Conservation (phyloP, 2,888 invertebrate species). For the Drosophila birchii region DNA sequence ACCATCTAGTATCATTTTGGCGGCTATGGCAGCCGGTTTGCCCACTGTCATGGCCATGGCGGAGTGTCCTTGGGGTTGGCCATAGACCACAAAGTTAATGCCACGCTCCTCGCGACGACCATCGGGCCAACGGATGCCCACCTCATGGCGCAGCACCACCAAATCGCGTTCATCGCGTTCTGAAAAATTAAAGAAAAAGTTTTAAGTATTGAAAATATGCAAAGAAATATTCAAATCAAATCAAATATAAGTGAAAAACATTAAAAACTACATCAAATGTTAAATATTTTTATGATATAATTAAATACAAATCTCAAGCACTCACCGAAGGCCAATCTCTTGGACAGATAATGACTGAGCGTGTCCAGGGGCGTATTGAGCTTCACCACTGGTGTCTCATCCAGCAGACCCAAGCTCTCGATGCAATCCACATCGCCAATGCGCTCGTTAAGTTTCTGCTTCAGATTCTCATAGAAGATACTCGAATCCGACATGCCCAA, state of each 20-base stretch:
- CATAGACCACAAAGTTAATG: conserved; percentile 95
- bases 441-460: conserved; percentile 91
- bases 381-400: conserved; percentile 93
- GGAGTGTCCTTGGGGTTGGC: conserved; percentile 92
- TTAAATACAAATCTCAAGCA: background rate
- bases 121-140: conserved; percentile 96
- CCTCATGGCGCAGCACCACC: conserved; percentile 96
- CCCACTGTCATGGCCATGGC: conserved; percentile 98
- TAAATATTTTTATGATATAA: background rate
- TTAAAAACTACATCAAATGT: background rate
- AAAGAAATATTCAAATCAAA: background rate
- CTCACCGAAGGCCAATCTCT: conserved; percentile 91
- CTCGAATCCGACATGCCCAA: conserved; percentile 93
- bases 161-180: conserved; percentile 94
- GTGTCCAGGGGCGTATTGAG: conserved; percentile 95
- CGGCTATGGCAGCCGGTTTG: conserved; percentile 97
- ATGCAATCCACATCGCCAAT: conserved; percentile 92
- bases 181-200: conserved; percentile 81
- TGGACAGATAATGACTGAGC: conserved; percentile 94
- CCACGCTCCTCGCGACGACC: conserved; percentile 92
- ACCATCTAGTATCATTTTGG: conserved; percentile 98
- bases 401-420: conserved; percentile 94
- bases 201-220: background rate
- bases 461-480: conserved; percentile 97
- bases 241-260: background rate